Conservation (phyloP, 1,140 invertebrate genomes). For the Rhizoglyphus robini region DNA sequence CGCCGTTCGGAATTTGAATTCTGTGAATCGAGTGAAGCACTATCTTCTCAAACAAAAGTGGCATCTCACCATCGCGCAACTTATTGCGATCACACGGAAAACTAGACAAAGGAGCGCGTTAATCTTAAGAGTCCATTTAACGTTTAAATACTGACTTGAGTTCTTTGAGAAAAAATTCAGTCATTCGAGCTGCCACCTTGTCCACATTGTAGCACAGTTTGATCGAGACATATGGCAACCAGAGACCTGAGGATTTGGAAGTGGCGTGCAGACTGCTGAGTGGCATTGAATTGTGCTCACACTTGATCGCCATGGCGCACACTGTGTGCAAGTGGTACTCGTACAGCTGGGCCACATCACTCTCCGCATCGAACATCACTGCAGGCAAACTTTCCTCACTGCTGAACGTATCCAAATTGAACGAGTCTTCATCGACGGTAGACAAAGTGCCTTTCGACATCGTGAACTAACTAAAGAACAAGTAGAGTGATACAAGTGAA, state of each 20-base stretch:
- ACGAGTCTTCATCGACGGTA: background rate
- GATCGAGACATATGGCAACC: background rate
- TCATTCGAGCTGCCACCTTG: background rate
- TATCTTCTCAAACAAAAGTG: background rate
- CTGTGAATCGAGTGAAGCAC: background rate
- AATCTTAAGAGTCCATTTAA: background rate
- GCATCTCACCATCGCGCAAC: background rate
- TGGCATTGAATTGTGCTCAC: slow-evolving; percentile 5
- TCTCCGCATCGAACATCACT: background rate
- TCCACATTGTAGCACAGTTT: background rate
- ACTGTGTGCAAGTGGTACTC: background rate
- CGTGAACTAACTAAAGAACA: too few relatives aligned
- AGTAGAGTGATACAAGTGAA: too few relatives aligned
- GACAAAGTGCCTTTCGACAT: too few relatives aligned
- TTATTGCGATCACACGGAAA: background rate
- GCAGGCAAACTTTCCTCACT: background rate
- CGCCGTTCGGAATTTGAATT: background rate
- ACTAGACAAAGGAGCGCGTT: background rate
- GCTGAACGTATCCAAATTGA: background rate
- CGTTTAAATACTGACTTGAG: background rate
- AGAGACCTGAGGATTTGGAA: background rate
- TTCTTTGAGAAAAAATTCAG: slow-evolving; percentile 7
- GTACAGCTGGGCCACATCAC: background rate
- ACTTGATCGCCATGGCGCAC: background rate
- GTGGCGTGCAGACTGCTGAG: background rate